Conservation (phyloP, 2,113 vertebrate genomes). For the Leptobrachium leishanense region DNA sequence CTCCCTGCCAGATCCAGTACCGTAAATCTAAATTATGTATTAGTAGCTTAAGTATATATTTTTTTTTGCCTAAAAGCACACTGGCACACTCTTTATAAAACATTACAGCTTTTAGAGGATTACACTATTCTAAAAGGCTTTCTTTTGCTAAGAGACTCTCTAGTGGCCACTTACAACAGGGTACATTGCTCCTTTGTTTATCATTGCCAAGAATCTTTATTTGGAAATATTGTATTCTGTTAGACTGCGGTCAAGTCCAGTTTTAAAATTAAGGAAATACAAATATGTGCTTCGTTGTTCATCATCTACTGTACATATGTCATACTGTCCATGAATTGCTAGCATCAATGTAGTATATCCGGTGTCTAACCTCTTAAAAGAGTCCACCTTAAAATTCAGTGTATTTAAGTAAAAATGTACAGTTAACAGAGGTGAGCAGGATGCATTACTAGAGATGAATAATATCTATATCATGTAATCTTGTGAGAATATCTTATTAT, state of each 20-base stretch:
- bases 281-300: neutral
- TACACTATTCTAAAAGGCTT: neutral
- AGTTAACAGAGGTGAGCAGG: too few relatives aligned
- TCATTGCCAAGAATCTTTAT: neutral
- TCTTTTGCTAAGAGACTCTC: neutral
- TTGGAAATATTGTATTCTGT: neutral
- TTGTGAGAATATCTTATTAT: too few relatives aligned
- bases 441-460: too few relatives aligned
- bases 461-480: too few relatives aligned
- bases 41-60: neutral
- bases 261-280: neutral
- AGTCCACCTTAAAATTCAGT: too few relatives aligned
- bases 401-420: too few relatives aligned
- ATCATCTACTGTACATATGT: neutral
- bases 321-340: too few relatives aligned
- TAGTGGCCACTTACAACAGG: conserved; percentile 1
- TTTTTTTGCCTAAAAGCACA: conserved; percentile 5
- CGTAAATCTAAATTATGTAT: conserved; percentile 12
- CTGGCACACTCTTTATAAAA: conserved; percentile 3
- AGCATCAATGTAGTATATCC: too few relatives aligned
- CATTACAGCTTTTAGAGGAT: conserved; percentile 3
- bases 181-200: neutral
- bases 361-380: too few relatives aligned
- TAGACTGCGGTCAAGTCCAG: neutral
- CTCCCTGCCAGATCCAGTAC: neutral